Evolutionary conservation across 2,797 vertebrate genomes (phyloP), one percentile per base, ranked within the genome.

Genomic region (Protonibea diacanthus): DNA sequence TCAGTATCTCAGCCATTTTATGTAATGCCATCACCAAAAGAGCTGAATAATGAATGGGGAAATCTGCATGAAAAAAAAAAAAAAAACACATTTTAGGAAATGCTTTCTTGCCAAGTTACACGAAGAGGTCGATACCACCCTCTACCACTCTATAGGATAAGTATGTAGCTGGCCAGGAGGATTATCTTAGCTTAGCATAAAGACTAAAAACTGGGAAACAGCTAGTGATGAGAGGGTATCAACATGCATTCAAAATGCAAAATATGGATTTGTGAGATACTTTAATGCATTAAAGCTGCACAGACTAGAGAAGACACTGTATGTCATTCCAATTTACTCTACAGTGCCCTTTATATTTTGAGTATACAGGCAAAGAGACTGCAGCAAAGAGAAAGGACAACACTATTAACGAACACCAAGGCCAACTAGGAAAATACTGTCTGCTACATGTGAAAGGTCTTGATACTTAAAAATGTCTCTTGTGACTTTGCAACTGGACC

Each of bases 391-490:
- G 63, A 65, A 70, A 78, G n/a, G 42, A 45, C n/a, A 69, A 29
- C 18, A 57, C 27, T 33, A 29, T 61, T 29, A 72, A 53, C 51
- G 27, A 66, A 48, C 55, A 47, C n/a, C 1, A 17, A 9, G 17
- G 68, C 23, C 58, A 77, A 40, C 65, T 68, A 48, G 71, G 40
- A 67, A 74, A 78, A 67, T 29, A 12, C 13, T 71, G 38, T 81
- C 47, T 55, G 52, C 60, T n/a, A 53, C 15, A 76, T 38, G 63
- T 78, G 33, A 81, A 82, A 47, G 23, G 17, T 56, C 63, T 61
- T 15, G 21, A 86, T 68, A 81, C 21, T 62, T 81, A 47, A 87
- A 81, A 79, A 70, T 51, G 57, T 38, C 51, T 60, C 73, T 40
- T 71, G 45, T 71, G 65, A 74, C 49, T 81, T 74, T 85, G 66